These are phyloP conservation scores for Pedicia rivosa DNA, from an alignment of 2,888 invertebrate genomes.

Conservation along the genomic window DNA sequence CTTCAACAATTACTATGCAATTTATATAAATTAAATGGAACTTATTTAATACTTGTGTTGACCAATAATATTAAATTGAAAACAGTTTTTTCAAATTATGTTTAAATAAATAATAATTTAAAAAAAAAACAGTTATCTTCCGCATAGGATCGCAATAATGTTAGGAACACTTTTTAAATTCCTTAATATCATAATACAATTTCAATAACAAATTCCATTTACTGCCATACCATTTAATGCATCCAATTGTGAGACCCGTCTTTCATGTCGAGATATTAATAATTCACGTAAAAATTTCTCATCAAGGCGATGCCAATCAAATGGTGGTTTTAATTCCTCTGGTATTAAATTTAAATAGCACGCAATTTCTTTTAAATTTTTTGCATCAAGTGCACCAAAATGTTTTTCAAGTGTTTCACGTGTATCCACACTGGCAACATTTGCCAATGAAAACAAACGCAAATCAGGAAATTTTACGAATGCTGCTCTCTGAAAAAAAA, in stretches of 20 bases:
- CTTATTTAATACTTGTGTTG: no score
- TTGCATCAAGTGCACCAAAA: constrained; percentile 54
- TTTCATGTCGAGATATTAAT: constrained; percentile 72
- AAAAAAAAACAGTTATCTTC: no score
- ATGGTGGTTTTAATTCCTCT: constrained; percentile 44
- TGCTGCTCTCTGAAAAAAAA: constrained; percentile 59
- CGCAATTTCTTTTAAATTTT: constrained; percentile 71
- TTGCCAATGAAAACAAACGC: constrained; percentile 73
- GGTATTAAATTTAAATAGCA: constrained; percentile 79
- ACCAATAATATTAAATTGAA: no score
- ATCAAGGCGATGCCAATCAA: constrained; percentile 58
- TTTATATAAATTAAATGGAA: no score
- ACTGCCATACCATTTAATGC: constrained; percentile 86
- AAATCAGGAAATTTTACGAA: constrained; percentile 84
- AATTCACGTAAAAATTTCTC: constrained; percentile 71
- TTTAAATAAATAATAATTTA: no score
- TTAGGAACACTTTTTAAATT: no score
- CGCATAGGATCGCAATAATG: no score
- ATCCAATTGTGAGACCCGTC: constrained; percentile 80
- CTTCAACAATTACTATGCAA: no score
- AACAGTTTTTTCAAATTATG: no score
- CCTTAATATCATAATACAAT: no score
- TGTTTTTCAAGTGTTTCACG: constrained; percentile 68
- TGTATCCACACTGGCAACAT: constrained; percentile 91
- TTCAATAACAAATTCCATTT: no score